Conservation (phyloP, 2,113 vertebrate genomes). For the Aegotheles bennettii region DNA sequence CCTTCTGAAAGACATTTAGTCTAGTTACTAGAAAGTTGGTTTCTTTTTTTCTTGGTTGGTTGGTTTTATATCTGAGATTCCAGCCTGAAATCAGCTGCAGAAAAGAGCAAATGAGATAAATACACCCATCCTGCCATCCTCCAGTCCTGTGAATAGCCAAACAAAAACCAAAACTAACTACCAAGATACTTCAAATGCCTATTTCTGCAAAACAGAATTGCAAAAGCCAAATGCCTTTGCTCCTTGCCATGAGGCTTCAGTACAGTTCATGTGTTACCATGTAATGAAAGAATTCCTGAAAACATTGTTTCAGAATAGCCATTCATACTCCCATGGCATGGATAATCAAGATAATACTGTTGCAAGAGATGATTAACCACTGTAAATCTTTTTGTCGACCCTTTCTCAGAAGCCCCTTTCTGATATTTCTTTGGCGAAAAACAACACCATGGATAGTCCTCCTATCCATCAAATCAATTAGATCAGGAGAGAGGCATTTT, state of each 20-base stretch:
- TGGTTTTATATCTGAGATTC: not conserved
- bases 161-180: not conserved
- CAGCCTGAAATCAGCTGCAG: not conserved
- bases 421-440: not conserved
- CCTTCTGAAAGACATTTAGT: not conserved
- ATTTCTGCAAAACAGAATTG: not conserved
- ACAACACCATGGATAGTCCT: not conserved
- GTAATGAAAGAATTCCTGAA: slow-evolving; percentile 53
- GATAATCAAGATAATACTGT: slow-evolving; percentile 49
- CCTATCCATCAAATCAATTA: slow-evolving; percentile 37
- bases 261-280: not conserved
- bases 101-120: not conserved
- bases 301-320: slow-evolving; percentile 20
- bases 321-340: slow-evolving; percentile 26
- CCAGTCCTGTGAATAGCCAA: not conserved
- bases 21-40: not conserved
- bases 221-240: not conserved
- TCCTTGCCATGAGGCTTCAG: not conserved
- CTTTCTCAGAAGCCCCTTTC: slow-evolving; percentile 24
- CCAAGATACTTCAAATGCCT: not conserved
- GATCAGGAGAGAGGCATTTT: slow-evolving; percentile 6
- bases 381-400: slow-evolving; percentile 44
- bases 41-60: not conserved
- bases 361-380: slow-evolving; percentile 41
- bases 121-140: not conserved